These are phyloP conservation scores for Myotis brandtii DNA, from an alignment of 2,113 vertebrate species.

Conservation along the genomic window DNA sequence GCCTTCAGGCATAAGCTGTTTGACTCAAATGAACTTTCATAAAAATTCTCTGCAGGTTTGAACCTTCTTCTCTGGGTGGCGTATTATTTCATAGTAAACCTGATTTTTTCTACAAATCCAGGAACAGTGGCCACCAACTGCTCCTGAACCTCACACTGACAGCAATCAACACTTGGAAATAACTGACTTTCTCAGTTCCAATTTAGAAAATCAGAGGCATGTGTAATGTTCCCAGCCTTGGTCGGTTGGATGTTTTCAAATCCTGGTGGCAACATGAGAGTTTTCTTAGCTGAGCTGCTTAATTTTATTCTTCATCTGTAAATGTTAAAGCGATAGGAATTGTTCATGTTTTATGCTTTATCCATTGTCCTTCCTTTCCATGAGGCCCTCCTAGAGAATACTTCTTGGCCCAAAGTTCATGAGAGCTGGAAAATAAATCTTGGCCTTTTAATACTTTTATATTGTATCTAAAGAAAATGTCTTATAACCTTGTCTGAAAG, in stretches of 20 bases:
- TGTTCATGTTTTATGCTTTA: neutral
- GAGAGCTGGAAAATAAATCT: neutral
- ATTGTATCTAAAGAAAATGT: neutral
- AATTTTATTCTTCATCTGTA: neutral
- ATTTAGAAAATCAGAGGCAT: neutral
- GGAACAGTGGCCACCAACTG: neutral
- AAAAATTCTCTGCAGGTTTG: neutral
- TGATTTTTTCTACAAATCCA: neutral
- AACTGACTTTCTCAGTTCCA: neutral
- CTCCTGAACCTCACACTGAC: neutral
- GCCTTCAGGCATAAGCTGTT: neutral
- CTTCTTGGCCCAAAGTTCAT: neutral
- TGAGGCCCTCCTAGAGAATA: neutral
- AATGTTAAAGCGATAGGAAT: neutral
- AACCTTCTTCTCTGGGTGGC: neutral
- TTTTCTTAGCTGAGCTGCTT: neutral
- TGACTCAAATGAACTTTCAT: neutral
- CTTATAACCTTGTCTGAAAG: neutral
- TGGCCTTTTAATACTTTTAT: slow-evolving; percentile 33
- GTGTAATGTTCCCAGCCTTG: neutral
- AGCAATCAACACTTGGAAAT: neutral
- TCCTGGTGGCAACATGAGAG: neutral
- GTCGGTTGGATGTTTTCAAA: neutral
- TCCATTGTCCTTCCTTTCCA: neutral
- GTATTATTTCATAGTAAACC: neutral